Base-by-base conservation (phyloP, 2,113 vertebrate species). In the Axis porcinus region DNA sequence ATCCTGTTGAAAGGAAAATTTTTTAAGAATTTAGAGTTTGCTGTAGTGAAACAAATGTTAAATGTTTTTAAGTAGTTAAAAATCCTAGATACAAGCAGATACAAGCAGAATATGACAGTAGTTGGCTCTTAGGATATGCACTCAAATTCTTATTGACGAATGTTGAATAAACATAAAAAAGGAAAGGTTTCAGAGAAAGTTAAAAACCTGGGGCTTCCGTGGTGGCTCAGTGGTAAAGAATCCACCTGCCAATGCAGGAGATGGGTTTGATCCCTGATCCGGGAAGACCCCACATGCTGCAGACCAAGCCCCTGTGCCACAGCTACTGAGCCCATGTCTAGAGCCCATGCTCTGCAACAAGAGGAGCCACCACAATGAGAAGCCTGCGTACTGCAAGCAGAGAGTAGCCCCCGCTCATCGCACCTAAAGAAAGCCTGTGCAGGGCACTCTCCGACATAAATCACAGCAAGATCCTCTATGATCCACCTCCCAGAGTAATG, bases 41-140 rank as follows among this genome's bases (percentile, higher is more conserved):
- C n/a, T 76, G 43, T n/a, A 88, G 82, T 47, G 55, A 81, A 70
- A 79, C 43, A 87, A 84, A 47, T 52, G 28, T 74, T 57, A 58
- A 92, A 74, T 96, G 58, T 54, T 91, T 94, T 94, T 43, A 93
- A 95, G 89, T 83, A 76, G 86, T 76, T 85, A 6, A 91, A 89
- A 94, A n/a, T 93, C 82, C 76, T 91, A 85, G n/a, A 82, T 86
- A 16, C 52, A 89, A 95, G 81, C 36, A 93, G 28, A 78, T 89
- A n/a, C n/a, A n/a, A n/a, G n/a, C 43, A 43, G n/a, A 58, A 64
- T 40, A 43, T 28, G 62, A 58, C 14, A 27, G 52, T 52, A 23
- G 21, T 70, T 78, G 21, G 16, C 70, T 86, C 28, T 86, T 86
- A 84, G 54, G 76, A 52, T 17, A 84, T 36, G 36, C 28, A 76